Percentiles rank a stretch among this genome's conserved stretches.
Evolutionary conservation across 2,888 invertebrate genomes (phyloP).

Genomic region (Tetragonisca angustula): DNA sequence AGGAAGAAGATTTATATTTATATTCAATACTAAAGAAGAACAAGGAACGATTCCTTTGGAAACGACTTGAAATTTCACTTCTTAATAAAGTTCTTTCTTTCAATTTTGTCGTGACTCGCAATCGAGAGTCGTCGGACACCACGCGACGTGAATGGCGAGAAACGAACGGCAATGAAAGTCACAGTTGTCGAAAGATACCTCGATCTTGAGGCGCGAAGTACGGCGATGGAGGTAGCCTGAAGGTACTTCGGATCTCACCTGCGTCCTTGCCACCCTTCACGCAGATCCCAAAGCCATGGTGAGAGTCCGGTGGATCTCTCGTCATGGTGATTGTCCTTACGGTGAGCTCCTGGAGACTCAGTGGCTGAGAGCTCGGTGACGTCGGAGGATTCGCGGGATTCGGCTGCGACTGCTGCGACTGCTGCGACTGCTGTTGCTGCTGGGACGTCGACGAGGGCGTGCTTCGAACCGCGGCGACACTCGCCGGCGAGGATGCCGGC

Average conservation of each 20-base stretch:
- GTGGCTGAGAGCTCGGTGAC: constrained; percentile 85
- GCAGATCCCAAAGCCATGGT: constrained; percentile 95
- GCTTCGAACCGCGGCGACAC: constrained; percentile 79
- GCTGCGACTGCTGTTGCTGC: constrained; percentile 70
- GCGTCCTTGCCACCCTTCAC: constrained; percentile 96
- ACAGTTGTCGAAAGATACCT: constrained; percentile 66
- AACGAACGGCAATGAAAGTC: constrained; percentile 43
- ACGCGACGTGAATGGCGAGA: constrained; percentile 16
- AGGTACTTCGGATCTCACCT: constrained; percentile 86
- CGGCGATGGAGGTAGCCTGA: constrained; percentile 74
- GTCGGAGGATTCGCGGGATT: constrained; percentile 84
- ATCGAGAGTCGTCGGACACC: neutral
- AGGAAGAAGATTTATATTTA: too few relatives aligned
- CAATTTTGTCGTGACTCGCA: neutral
- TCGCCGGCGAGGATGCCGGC: constrained; percentile 91
- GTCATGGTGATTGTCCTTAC: constrained; percentile 95
- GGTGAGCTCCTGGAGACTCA: constrained; percentile 89
- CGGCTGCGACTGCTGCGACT: constrained; percentile 50
- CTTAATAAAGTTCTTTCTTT: neutral
- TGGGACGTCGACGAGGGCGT: constrained; percentile 68
- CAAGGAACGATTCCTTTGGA: too few relatives aligned
- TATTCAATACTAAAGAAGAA: too few relatives aligned
- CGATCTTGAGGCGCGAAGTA: constrained; percentile 74
- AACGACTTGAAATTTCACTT: too few relatives aligned
- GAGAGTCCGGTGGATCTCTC: constrained; percentile 91